Conservation (phyloP, 2,113 vertebrate genomes). For the Phaethon lepturus region DNA sequence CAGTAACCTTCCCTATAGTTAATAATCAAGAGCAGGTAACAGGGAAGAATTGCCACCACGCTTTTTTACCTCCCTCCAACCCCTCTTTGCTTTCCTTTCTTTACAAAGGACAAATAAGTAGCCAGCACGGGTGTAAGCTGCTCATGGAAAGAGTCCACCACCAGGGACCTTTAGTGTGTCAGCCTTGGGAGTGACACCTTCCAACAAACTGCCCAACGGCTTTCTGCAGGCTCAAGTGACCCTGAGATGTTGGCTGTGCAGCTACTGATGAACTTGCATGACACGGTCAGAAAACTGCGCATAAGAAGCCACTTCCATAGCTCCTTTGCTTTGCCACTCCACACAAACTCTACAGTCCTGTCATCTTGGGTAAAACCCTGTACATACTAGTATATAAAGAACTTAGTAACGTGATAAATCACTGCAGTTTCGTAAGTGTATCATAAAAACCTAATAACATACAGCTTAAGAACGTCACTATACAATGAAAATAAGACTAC, state of each 20-base stretch:
- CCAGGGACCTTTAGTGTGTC: neutral
- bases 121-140: rapidly evolving
- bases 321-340: neutral
- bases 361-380: neutral
- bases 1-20: neutral
- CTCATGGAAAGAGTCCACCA: neutral
- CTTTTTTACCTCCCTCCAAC: neutral
- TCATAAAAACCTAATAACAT: neutral
- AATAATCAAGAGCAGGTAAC: neutral
- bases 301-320: neutral
- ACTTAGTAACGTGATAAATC: neutral
- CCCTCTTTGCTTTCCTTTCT: neutral
- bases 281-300: neutral
- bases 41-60: neutral
- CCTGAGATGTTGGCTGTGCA: neutral
- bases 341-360: neutral
- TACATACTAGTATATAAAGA: neutral
- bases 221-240: neutral
- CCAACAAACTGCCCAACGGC: neutral
- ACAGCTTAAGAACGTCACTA: neutral
- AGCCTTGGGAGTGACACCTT: neutral
- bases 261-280: neutral
- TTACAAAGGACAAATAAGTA: neutral
- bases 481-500: neutral
- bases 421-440: neutral